Base-by-base conservation (phyloP, 2,888 invertebrate species). In the Barypeithes pellucidus region DNA sequence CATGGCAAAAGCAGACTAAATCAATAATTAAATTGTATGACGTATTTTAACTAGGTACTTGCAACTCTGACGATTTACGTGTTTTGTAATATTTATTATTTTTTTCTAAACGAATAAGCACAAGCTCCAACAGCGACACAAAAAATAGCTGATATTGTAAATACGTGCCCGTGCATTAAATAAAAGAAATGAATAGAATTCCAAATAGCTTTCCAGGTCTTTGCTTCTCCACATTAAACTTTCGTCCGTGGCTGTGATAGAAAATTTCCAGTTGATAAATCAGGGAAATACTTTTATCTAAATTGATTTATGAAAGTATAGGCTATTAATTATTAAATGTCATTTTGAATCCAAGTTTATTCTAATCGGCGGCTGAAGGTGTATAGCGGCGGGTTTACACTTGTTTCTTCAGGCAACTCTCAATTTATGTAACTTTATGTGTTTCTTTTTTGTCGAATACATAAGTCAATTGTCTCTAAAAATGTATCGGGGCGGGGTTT, bases 191-290 rank as follows among this genome's bases (percentile, higher is more conserved):
- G 24, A n/a, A 8, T 20, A 50, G 20, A 68, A 60, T 47, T 47
- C 47, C 60, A 67, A 68, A 68, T 68, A 36, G 61, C 52, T 61
- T 68, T 61, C 68, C 68, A 61, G 36, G 47, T 47, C 39, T 60
- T 22, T 61, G 47, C 50, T 60, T 60, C 33, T 45, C 12, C 22
- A 59, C 33, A 22, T 29, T 36, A 67, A 59, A 59, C 67, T 43
- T 24, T 67, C 29, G 59, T 20, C 67, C 43, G 59, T 45, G n/a
- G 18, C 18, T 24, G n/a, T 59, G 59, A 67, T 47, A 60, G 47
- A 60, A 50, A 68, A 68, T 68, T 61, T 68, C 50, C 68, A 68
- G 61, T 61, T 60, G 68, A 61, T 41, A 50, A 61, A 68, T 45
- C 24, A 50, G 50, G 39, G 52, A 68, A 52, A 68, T 61, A 68